Base-by-base conservation (phyloP, 2,888 invertebrate species). In the Agrotis ipsilon region DNA sequence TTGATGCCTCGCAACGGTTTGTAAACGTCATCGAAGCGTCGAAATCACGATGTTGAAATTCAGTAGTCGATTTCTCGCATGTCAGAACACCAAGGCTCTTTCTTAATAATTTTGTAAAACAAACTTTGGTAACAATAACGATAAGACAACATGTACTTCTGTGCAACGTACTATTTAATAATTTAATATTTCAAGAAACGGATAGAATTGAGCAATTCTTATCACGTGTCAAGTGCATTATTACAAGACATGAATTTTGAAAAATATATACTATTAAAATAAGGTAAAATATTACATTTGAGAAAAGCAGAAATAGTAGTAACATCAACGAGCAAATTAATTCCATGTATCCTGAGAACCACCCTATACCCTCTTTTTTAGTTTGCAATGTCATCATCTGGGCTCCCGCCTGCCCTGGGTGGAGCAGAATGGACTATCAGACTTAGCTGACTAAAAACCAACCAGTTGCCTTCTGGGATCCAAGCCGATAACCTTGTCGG, bases 211-310 rank as follows among this genome's bases (percentile, higher is more conserved):
- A 39, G 45, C 32, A 66, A 72, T 55, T 5, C 13, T 76, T 57
- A 77, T 70, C 71, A 43, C 49, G 27, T 48, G 43, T 72, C 57
- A 77, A 61, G 43, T 66, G 48, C 39, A 66, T 70, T 46, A 60
- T 70, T 46, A 60, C 5, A n/a, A 65, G 18, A 60, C 32, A 13
- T 32, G 21, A 57, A 51, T 63, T 63, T 48, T 43, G 13, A 39
- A 46, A 64, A 21, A 32, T 18, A 14, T 24, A 3, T 51, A 32
- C 6, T 43, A 73, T 32, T 9, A 1, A 32, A 9, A 39, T 27
- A 39, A 9, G 1, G 39, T 39, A 39, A 32, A 39, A 4, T 39
- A 39, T 39, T 39, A 39, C 11, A 39, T 39, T 39, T 16, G 14
- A 18, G 19, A 69, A 39, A 19, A 45, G 2, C 13, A 64, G 24